These are phyloP conservation scores for Bombus turneri DNA, from an alignment of 1,140 invertebrate species.

Conservation along the genomic window DNA sequence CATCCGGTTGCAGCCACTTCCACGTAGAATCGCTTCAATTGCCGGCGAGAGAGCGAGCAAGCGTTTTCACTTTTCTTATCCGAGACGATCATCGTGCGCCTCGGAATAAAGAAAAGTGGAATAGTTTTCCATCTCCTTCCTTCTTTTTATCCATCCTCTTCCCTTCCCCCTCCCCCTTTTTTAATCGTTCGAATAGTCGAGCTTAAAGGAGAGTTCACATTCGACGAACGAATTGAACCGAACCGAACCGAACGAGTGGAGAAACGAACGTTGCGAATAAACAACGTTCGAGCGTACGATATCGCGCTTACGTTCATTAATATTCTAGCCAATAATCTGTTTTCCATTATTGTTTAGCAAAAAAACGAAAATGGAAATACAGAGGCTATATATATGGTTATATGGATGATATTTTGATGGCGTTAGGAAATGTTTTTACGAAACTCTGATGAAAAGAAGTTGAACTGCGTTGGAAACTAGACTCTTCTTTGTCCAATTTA, in stretches of 20 bases:
- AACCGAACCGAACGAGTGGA: neutral
- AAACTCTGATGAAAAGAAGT: no score
- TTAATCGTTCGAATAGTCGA: neutral
- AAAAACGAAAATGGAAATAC: neutral
- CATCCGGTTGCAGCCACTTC: conserved; percentile 31
- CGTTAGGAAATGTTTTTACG: no score
- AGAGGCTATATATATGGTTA: no score
- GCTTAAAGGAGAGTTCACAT: neutral
- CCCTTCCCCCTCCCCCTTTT: no score
- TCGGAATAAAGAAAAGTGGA: neutral
- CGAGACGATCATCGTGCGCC: neutral
- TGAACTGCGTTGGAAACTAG: no score
- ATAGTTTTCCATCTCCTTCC: neutral
- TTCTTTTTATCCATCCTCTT: no score
- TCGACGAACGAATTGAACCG: neutral
- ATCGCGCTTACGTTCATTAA: neutral
- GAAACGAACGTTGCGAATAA: neutral
- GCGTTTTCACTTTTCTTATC: conserved; percentile 54
- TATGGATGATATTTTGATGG: neutral
- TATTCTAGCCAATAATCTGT: neutral
- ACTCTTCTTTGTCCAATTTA: no score
- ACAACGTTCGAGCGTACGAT: neutral
- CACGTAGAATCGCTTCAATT: conserved; percentile 38
- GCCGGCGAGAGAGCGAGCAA: conserved; percentile 16
- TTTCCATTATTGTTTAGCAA: neutral